Base-by-base conservation (phyloP, 2,113 vertebrate species). In the Prolemur simus region DNA sequence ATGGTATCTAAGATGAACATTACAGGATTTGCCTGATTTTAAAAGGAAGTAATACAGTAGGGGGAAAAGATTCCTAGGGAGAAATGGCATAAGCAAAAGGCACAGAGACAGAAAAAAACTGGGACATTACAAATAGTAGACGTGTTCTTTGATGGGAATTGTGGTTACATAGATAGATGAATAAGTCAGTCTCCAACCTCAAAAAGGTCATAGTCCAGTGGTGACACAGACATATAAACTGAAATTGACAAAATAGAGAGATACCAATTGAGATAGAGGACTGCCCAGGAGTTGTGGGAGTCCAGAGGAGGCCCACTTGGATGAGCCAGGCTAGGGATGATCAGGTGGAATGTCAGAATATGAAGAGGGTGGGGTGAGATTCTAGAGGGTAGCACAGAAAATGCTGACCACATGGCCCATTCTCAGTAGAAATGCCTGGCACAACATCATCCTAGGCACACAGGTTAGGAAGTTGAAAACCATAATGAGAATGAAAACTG, bases 61-160 rank as follows among this genome's bases (percentile, higher is more conserved):
- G 6, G 34, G 42, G 13, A 1, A 86, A 85, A 52, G n/a, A 87
- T 94, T 84, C 27, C 15, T 47, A 85, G 74, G 32, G 29, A 69
- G 27, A 9, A n/a, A 90, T 63, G 13, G 34, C 58, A 37, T 34
- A 95, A 88, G 14, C 17, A 90, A 95, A 91, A 89, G 20, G 25
- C 39, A 73, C 23, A 20, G 47, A 87, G 29, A 25, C 8, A 39
- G 80, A 32, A 63, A 80, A 77, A 86, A 94, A 71, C n/a, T 78
- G 39, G 27, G 13, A 63, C 25, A 69, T 52, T 83, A 14, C 13
- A 87, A 93, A 34, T 32, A 74, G 25, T 56, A 88, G 69, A 91
- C 9, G 37, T 92, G 10, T n/a, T 71, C 63, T 96, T 97, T 94
- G 49, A 39, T 88, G 63, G 54, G 39, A 96, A 89, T 47, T 90